phyloP scores from a whole-genome alignment of 2,888 invertebrate species.

The Lepas anatifera region DNA sequence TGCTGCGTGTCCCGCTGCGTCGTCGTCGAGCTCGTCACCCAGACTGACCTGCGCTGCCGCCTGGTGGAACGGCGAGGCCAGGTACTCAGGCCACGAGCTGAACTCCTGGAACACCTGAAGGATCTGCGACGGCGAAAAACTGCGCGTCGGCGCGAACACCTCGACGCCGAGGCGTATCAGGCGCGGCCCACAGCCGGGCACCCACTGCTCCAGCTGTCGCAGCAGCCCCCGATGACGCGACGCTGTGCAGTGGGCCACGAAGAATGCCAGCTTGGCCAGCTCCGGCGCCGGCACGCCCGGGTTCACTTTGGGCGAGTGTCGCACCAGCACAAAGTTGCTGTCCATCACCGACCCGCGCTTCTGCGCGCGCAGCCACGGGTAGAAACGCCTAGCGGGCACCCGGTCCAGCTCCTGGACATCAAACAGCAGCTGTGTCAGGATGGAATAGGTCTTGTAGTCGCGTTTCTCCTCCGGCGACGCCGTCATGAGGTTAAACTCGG shows the following conservation, averaged over 20 bases:
- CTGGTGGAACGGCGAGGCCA: not conserved
- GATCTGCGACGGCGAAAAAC: not conserved
- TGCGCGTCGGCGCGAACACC: not conserved
- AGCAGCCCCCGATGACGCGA: not conserved
- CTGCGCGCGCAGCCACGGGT: not conserved
- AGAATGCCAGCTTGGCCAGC: not conserved
- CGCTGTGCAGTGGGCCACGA: not conserved
- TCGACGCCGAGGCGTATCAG: not conserved
- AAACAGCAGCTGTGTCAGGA: not conserved
- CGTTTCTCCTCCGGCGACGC: not conserved
- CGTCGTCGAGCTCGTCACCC: no score
- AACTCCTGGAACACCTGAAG: not conserved
- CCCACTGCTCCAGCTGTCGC: not conserved
- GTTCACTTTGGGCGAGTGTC: not conserved
- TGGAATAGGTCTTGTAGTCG: not conserved
- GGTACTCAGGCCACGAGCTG: not conserved
- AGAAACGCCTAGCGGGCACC: not conserved
- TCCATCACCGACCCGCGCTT: not conserved
- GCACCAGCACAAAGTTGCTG: not conserved
- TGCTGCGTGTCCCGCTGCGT: no score
- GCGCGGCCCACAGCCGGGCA: not conserved
- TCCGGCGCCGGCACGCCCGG: conserved; percentile 5
- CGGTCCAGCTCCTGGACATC: not conserved
- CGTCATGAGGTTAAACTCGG: not conserved
- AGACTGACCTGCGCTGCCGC: not conserved